Evolutionary conservation across 2,888 invertebrate genomes (phyloP), one percentile per base, ranked within the genome.

Genomic region (Epirrita christyi): DNA sequence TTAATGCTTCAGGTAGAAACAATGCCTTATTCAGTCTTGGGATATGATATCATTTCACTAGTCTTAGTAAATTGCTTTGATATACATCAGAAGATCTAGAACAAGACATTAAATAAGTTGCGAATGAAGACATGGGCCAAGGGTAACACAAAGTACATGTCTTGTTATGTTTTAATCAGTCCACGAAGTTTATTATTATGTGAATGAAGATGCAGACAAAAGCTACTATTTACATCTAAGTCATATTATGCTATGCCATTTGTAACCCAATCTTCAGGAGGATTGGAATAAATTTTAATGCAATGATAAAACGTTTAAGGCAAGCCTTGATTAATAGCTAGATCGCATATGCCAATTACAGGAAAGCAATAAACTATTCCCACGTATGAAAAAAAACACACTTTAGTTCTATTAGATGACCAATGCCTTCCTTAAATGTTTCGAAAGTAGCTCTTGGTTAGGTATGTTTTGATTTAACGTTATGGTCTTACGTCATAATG

Each of bases 231-330:
- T n/a, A n/a, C n/a, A n/a, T n/a, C n/a, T n/a, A n/a, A n/a, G n/a
- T n/a, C n/a, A n/a, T n/a, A n/a, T n/a, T n/a, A n/a, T n/a, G n/a
- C n/a, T n/a, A n/a, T n/a, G n/a, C n/a, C n/a, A n/a, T n/a, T n/a
- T n/a, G n/a, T n/a, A 32, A 32, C 42, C 54, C 46, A 66, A 63
- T 51, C 62, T 56, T 53, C 54, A 60, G n/a, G n/a, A n/a, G n/a
- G n/a, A n/a, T n/a, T n/a, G n/a, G n/a, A n/a, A n/a, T n/a, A n/a
- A n/a, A n/a, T 60, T 47, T 55, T 8, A 53, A 45, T 41, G 44
- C 51, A 41, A 51, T 59, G 42, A 45, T 45, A 53, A 48, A 37
- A 49, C 47, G 43, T 51, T 61, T 55, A 56, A 48, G 59, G 55
- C 28, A 32, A 38, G 29, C 28, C 44, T 47, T 54, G 45, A 61